Conservation (phyloP, 2,888 invertebrate genomes). For the Harpagoxenus sublaevis region DNA sequence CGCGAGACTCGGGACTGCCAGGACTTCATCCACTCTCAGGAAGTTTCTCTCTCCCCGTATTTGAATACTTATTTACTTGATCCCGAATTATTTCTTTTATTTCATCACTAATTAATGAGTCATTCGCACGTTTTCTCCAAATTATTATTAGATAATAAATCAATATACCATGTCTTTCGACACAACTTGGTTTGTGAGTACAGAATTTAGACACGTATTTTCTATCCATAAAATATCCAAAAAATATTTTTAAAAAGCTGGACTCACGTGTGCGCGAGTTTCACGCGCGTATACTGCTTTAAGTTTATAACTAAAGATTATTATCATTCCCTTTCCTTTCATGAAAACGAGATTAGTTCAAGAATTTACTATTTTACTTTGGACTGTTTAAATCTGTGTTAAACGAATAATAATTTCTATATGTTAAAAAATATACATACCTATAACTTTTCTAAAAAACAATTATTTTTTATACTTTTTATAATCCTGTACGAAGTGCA, state of each 20-base stretch:
- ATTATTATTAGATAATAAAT: neutral
- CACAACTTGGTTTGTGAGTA: neutral
- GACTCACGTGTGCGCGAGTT: neutral
- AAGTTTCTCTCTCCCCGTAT: slow-evolving; percentile 68
- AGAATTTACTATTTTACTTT: neutral
- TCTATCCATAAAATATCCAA: neutral
- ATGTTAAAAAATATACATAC: neutral
- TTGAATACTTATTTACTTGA: slow-evolving; percentile 10
- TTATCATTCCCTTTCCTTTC: neutral
- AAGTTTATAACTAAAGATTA: neutral
- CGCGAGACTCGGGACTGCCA: slow-evolving; percentile 78
- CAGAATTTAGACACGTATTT: neutral
- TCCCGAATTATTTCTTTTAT: neutral
- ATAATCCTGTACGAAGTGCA: neutral
- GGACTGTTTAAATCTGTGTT: neutral
- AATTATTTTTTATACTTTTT: neutral
- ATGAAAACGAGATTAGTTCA: neutral
- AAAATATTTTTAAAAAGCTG: neutral
- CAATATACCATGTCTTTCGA: neutral
- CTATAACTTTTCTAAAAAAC: neutral
- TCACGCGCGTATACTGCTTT: neutral
- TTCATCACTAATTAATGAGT: neutral
- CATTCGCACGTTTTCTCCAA: neutral
- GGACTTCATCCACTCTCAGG: slow-evolving; percentile 79
- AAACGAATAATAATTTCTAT: neutral